Evolutionary conservation across 2,888 invertebrate genomes (phyloP).

Genomic region (Hypolimnas misippus): DNA sequence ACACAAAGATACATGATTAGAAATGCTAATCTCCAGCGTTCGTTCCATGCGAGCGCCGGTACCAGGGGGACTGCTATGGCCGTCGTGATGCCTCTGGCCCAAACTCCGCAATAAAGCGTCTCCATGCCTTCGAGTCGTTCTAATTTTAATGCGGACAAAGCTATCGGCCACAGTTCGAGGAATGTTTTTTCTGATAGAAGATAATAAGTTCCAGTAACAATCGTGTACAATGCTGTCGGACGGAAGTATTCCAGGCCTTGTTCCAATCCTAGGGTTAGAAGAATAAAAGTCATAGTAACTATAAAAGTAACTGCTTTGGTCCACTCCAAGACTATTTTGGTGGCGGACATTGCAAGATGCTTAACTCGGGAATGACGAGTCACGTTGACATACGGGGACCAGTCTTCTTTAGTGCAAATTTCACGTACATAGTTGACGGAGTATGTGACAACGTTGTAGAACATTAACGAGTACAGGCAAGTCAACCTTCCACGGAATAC

Average conservation of each 20-base stretch:
- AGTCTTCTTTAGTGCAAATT: constrained; percentile 89
- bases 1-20: constrained; percentile 87
- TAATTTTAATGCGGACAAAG: constrained; percentile 83
- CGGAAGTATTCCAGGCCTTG: constrained; percentile 90
- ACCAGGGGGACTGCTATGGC: constrained; percentile 83
- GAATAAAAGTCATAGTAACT: constrained; percentile 90
- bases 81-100: constrained; percentile 85
- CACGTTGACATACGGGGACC: constrained; percentile 90
- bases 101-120: constrained; percentile 86
- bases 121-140: constrained; percentile 89
- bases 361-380: constrained; percentile 89
- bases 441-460: constrained; percentile 92
- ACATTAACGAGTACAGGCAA: constrained; percentile 90
- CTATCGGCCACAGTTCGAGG: constrained; percentile 85
- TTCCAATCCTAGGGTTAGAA: constrained; percentile 89
- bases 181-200: constrained; percentile 89
- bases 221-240: constrained; percentile 87
- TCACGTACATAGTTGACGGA: constrained; percentile 90
- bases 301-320: constrained; percentile 92
- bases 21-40: constrained; percentile 84
- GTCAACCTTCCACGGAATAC: constrained; percentile 85
- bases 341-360: constrained; percentile 92
- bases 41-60: constrained; percentile 81
- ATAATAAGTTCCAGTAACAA: constrained; percentile 88
- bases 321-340: constrained; percentile 92